Evolutionary conservation across 2,888 invertebrate genomes (phyloP), one percentile per base, ranked within the genome.

Genomic region (Rhamnusium bicolor): DNA sequence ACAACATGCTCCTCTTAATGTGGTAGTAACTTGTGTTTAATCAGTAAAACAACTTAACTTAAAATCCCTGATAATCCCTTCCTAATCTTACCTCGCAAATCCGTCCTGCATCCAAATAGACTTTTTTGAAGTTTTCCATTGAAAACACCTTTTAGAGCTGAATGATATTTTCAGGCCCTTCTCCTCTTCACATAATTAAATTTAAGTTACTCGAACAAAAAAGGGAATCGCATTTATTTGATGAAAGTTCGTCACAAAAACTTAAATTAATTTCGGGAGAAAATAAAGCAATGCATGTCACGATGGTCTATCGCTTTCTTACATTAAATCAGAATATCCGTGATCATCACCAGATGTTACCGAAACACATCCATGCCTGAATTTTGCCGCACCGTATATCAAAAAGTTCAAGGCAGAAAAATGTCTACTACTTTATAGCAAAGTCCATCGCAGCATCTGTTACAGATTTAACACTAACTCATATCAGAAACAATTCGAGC

Each of bases 361-460:
- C 82, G 81, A 78, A 77, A 75, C 80, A 81, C 82, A 78, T 82
- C 81, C 79, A 81, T 79, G 71, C 77, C 77, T 51, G 67, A 75
- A 32, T 12, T 61, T 75, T 71, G 71, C 73, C 75, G 71, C 74
- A 74, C 75, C 74, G 73, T 72, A 75, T 78, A 76, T 78, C 78
- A 69, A 73, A 76, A 79, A 78, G 75, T 75, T 66, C 54, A 53
- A 16, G 21, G 61, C 61, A 69, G 74, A 76, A 80, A 80, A 76
- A 66, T 40, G 16, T 49, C 69, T 53, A 65, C 76, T 78, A 82
- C 81, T 83, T 81, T 81, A 83, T 82, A 65, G 79, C 77, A 76
- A 76, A 80, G 78, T 81, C 81, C 83, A 83, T 83, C 81, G 80
- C 80, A 73, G 76, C 81, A 82, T 80, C 79, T 81, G 82, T 74